Base-by-base conservation (phyloP, 2,113 vertebrate genomes). In the Numenius arquata region DNA sequence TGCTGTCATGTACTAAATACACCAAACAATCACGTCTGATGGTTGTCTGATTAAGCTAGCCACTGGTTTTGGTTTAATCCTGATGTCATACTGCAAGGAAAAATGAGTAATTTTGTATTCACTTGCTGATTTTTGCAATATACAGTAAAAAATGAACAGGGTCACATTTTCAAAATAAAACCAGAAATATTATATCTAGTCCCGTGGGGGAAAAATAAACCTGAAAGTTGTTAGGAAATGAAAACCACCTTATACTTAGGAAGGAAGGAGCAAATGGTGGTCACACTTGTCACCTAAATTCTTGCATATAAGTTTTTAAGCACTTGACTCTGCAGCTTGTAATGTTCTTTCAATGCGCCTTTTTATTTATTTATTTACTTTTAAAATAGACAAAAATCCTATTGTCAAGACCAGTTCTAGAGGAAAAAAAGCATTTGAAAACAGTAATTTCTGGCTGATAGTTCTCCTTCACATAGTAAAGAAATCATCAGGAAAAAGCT, bases 121-220 rank as follows among this genome's bases (percentile, higher is more conserved):
- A 20, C 7, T 29, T 45, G 21, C 6, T 58, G 12, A 48, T 77
- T 84, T 93, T 91, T 75, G n/a, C 22, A 47, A 32, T 45, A 59
- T 11, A 38, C 5, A 32, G 13, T 55, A 82, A 90, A 85, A 55
- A 63, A 78, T 7, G 7, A 82, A 71, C 15, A 68, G 8, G 4
- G 12, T 41, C 22, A 92, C 85, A 52, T 34, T 67, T 13, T 19
- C 47, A 72, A 79, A 72, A 75, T 26, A 4, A 59, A 71, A 74
- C 66, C 63, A 17, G 23, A 26, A 38, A 73, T 12, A 81, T 5
- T 38, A 23, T 22, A 84, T 40, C 5, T 58, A 61, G 11, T 53
- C 14, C 6, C 29, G 29, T 9, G 34, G 16, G 0, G 3, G 29
- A 18, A 47, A 1, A 30, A 36, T 43, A 65, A 20, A 3, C 3